A percentile compares a stretch with the other conserved stretches of the same genome.
Evolutionary conservation across 2,888 invertebrate species (phyloP).

Genomic region (Ctenicera cuprea): DNA sequence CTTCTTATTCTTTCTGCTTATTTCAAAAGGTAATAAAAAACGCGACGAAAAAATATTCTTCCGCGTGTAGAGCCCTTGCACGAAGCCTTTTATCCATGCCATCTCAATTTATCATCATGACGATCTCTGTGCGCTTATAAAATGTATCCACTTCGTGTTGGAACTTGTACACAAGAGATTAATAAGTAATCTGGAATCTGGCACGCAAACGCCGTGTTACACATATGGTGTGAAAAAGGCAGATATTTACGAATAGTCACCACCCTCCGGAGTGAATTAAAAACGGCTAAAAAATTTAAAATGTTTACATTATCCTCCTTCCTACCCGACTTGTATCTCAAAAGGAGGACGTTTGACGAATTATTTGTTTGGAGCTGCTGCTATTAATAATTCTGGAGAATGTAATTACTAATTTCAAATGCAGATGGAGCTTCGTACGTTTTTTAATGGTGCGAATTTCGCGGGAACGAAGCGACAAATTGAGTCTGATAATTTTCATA

Average conservation of each 20-base stretch:
- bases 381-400: slow-evolving; percentile 23
- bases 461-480: slow-evolving; percentile 3
- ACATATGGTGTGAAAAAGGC: slow-evolving; percentile 21
- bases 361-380: slow-evolving; percentile 18
- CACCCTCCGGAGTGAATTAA: not conserved
- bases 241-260: slow-evolving; percentile 1
- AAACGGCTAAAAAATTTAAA: not conserved
- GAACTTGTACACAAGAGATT: slow-evolving; percentile 18
- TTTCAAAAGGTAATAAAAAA: not conserved
- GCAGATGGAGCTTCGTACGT: not conserved
- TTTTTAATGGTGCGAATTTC: not conserved
- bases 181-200: slow-evolving; percentile 30
- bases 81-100: slow-evolving; percentile 12
- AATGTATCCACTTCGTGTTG: slow-evolving; percentile 23
- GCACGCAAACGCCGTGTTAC: slow-evolving; percentile 24
- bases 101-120: slow-evolving; percentile 26
- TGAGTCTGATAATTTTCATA: not conserved
- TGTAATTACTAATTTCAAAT: slow-evolving; percentile 24
- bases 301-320: slow-evolving; percentile 19
- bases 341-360: slow-evolving; percentile 22
- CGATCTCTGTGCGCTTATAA: slow-evolving; percentile 5
- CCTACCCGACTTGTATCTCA: not conserved
- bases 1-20: not conserved
- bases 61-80: not conserved
- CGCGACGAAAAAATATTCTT: not conserved